These are phyloP conservation scores for Ophraella communa DNA, from an alignment of 2,888 invertebrate genomes.

Conservation along the genomic window DNA sequence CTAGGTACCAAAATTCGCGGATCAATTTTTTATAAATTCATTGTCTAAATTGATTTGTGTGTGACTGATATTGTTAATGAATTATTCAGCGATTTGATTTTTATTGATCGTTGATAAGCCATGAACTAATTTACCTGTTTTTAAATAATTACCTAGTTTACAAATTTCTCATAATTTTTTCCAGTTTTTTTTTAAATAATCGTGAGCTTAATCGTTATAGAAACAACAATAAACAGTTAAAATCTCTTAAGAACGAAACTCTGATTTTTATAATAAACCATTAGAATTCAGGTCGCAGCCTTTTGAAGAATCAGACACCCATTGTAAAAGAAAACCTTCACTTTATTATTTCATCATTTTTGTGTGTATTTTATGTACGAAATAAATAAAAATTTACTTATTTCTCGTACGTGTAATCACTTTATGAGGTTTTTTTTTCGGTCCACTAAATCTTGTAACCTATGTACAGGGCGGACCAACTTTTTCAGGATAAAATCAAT, in stretches of 20 bases:
- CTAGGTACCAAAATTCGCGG: too few relatives aligned
- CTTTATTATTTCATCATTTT: slow-evolving; percentile 1
- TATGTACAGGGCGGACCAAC: not conserved
- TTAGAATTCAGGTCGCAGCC: slow-evolving; percentile 6
- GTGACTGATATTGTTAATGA: too few relatives aligned
- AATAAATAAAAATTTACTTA: not conserved
- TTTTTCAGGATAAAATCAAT: not conserved
- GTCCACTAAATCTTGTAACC: not conserved
- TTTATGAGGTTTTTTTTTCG: slow-evolving; percentile 1
- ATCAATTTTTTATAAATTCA: too few relatives aligned
- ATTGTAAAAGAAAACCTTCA: not conserved
- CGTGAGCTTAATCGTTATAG: not conserved
- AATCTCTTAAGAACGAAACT: not conserved
- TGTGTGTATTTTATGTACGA: not conserved
- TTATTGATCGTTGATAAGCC: too few relatives aligned
- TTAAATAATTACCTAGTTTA: not conserved
- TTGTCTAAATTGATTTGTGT: too few relatives aligned
- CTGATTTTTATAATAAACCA: not conserved
- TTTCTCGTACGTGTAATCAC: not conserved
- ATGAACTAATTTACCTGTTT: not conserved
- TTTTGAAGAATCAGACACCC: not conserved
- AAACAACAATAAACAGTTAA: not conserved
- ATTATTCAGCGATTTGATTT: too few relatives aligned
- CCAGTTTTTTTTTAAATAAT: not conserved
- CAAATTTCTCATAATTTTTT: not conserved